Evolutionary conservation across 2,888 invertebrate species (phyloP).

Genomic region (Merodon equestris): DNA sequence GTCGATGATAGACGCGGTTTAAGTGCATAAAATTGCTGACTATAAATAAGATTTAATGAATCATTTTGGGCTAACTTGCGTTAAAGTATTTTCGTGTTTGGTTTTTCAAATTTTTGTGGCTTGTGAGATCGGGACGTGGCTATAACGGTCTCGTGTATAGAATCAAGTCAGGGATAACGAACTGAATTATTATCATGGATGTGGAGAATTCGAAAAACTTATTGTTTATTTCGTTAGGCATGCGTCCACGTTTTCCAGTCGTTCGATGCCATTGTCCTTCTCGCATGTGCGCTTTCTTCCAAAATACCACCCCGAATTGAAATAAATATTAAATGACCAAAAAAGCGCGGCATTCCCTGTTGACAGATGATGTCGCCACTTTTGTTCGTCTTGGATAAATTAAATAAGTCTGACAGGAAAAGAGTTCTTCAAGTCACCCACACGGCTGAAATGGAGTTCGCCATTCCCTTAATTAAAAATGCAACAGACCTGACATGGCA

Average conservation of each 20-base stretch:
- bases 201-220: no score
- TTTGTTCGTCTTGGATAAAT: conserved; percentile 15
- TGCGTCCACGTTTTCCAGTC: no score
- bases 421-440: conserved; percentile 24
- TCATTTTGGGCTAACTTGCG: conserved; percentile 72
- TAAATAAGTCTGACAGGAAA: conserved; percentile 15
- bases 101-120: no score
- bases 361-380: conserved; percentile 46
- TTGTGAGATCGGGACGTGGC: no score
- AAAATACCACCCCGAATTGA: no score
- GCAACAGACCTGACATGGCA: conserved; percentile 44
- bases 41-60: conserved; percentile 77
- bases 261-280: no score
- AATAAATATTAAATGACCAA: conserved; percentile 12
- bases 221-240: no score
- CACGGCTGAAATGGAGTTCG: conserved; percentile 37
- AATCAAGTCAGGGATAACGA: no score
- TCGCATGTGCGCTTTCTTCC: no score
- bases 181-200: no score
- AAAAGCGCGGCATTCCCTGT: conserved; percentile 11
- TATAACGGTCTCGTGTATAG: no score
- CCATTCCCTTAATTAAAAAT: conserved; percentile 60
- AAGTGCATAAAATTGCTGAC: conserved; percentile 78
- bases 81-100: no score
- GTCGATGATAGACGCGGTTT: conserved; percentile 77